Evolutionary conservation across 2,113 vertebrate species (phyloP), one percentile per base, ranked within the genome.

Genomic region (Paratilapia polleni): DNA sequence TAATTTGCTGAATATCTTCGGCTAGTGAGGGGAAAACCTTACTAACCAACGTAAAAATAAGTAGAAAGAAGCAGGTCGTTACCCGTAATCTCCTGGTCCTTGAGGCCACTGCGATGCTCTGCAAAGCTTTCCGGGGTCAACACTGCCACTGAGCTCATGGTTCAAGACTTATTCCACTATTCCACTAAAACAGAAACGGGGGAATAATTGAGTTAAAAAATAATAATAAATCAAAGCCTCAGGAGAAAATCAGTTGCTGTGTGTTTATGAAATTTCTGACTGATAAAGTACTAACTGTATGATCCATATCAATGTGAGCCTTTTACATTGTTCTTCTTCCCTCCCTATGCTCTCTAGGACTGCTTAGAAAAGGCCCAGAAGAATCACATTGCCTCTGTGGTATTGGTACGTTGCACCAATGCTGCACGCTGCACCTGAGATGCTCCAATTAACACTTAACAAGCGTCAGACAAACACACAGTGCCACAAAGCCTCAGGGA

Each of bases 51-150:
- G 17, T 49, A 52, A 77, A 79, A 19, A 41, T 57, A 43, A 20
- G 38, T 4, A 28, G 31, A 14, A 22, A 74, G 36, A 22, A 12
- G 26, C n/a, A 0, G 0, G 36, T 15, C 1, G 4, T 83, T 91
- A 96, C 96, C 95, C 92, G 93, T 83, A 5, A 94, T 95, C 84
- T 96, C 93, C 90, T 95, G 94, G 64, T 95, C 94, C 91, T 95
- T 94, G 41, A 96, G 92, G 24, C 93, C 96, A n/a, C 95, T 96
- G 91, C 94, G 95, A 82, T 96, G 94, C 87, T 96, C 94, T 9
- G 95, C 96, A 94, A 97, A 97, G 94, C 96, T 96, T 94, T 96
- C 96, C 56, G 95, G 95, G 87, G 95, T 96, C 93, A 96, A 95
- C 90, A 97, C 96, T 82, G 95, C 95, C 91, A 96, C 94, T 87